A percentile compares a stretch with the other conserved stretches of the same genome.
These are phyloP conservation scores for Tuta absoluta DNA, from an alignment of 2,888 invertebrate species.

Conservation along the genomic window DNA sequence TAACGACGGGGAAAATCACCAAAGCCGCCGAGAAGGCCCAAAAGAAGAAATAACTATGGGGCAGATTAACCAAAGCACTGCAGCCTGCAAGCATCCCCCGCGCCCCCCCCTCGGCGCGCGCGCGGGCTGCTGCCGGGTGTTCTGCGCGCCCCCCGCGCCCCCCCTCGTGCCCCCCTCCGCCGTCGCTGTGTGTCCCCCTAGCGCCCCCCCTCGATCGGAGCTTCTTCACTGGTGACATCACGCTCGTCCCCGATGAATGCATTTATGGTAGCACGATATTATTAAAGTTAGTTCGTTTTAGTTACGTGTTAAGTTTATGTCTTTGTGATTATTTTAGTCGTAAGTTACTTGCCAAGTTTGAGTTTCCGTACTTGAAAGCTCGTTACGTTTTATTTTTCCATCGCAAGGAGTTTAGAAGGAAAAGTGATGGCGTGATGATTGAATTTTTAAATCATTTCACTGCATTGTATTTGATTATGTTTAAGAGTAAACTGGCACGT, in stretches of 20 bases:
- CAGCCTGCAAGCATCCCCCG: constrained; percentile 42
- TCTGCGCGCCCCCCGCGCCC: constrained; percentile 33
- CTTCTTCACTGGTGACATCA: constrained; percentile 77
- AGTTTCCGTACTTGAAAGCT: constrained; percentile 82
- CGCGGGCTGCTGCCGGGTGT: constrained; percentile 7
- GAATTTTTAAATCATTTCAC: constrained; percentile 70
- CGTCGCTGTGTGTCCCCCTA: constrained; percentile 43
- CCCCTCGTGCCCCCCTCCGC: constrained; percentile 41
- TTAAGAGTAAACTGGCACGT: constrained; percentile 32
- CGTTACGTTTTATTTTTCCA: constrained; percentile 86
- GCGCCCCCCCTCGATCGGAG: constrained; percentile 61
- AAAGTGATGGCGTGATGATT: constrained; percentile 74
- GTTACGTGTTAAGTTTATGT: constrained; percentile 80
- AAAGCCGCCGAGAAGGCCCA: constrained; percentile 99
- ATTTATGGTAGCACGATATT: constrained; percentile 72
- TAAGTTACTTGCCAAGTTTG: constrained; percentile 78
- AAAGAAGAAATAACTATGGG: constrained; percentile 98
- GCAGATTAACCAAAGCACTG: constrained; percentile 65
- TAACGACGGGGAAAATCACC: constrained; percentile 96
- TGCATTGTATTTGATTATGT: constrained; percentile 48
- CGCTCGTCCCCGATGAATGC: constrained; percentile 63
- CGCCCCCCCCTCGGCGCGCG: constrained; percentile 17
- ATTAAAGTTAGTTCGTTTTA: constrained; percentile 76
- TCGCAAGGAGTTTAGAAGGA: constrained; percentile 92
- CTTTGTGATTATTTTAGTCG: constrained; percentile 79